phyloP scores from a whole-genome alignment of 2,888 invertebrate genomes.

The Thecocarcelia acutangulata region DNA sequence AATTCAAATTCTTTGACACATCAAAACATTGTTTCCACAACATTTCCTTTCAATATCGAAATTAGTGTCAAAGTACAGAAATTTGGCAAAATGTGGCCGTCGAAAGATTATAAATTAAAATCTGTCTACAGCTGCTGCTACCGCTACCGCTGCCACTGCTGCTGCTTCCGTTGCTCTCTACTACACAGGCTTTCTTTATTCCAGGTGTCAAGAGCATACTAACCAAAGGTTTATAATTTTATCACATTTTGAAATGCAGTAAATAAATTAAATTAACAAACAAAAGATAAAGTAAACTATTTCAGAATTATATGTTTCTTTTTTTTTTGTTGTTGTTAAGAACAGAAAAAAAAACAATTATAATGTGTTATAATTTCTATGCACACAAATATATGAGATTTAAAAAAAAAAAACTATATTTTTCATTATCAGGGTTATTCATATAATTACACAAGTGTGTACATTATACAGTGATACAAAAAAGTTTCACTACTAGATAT shows the following conservation, averaged over 20 bases:
- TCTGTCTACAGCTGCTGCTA: not conserved
- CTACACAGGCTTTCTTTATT: not conserved
- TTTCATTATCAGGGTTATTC: slow-evolving; percentile 66
- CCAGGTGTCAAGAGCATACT: slow-evolving; percentile 27
- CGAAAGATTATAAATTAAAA: slow-evolving; percentile 15
- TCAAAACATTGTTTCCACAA: slow-evolving; percentile 2
- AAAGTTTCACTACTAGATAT: not conserved
- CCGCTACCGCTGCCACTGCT: too few relatives aligned
- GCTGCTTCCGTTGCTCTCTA: not conserved
- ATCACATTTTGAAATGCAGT: slow-evolving; percentile 4
- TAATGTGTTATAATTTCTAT: slow-evolving; percentile 55
- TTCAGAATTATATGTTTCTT: not conserved
- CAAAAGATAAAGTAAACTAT: slow-evolving; percentile 37
- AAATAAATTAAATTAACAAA: slow-evolving; percentile 23
- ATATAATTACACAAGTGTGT: slow-evolving; percentile 19
- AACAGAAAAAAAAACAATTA: slow-evolving; percentile 18
- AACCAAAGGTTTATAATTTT: slow-evolving; percentile 1
- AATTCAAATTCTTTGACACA: not conserved
- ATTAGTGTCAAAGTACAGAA: slow-evolving; percentile 21
- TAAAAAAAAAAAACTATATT: slow-evolving; percentile 13
- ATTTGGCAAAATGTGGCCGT: slow-evolving; percentile 13
- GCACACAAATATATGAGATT: slow-evolving; percentile 21
- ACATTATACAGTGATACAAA: slow-evolving; percentile 21
- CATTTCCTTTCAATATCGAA: slow-evolving; percentile 18
- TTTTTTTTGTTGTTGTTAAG: not conserved